Base-by-base conservation (phyloP, 2,888 invertebrate species). In the Taenaris catops region DNA sequence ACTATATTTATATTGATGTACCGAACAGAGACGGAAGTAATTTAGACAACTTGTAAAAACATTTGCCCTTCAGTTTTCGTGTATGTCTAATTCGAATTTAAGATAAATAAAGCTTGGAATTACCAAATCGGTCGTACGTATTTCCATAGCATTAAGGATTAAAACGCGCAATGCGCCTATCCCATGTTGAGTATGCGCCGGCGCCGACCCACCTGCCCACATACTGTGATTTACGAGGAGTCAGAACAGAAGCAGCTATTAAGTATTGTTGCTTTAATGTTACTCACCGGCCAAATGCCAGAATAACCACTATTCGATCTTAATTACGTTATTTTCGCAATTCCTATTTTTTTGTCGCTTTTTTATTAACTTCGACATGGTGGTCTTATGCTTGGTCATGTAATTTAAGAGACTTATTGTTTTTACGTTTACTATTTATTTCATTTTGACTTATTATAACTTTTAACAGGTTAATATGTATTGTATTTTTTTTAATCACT, bases 201-300 rank as follows among this genome's bases (percentile, higher is more conserved):
- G 75, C 78, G 76, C 75, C 78, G 63, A 49, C 62, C 58, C 66
- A 67, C 72, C 75, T 71, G 69, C 74, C 63, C 58, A 61, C 69
- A 69, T 62, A 61, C 32, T 42, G 44, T 63, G 67, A 73, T 70
- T 75, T 72, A 75, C 70, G 55, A 46, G 60, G 59, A 58, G 58
- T 63, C 19, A 24, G 31, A 42, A 38, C 41, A 32, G 41, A 18
- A 42, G 41, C 38, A 32, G 26, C 26, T 37, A 38, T 33, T 29
- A 38, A 32, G 38, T 31, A 42, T 34, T 38, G 24, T 32, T 31
- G 31, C 26, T 31, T 38, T 42, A 23, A 31, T 26, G 34, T 11
- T 23, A n/a, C n/a, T n/a, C n/a, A n/a, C n/a, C n/a, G n/a, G n/a
- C n/a, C n/a, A n/a, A n/a, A n/a, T n/a, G n/a, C n/a, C n/a, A n/a